These are phyloP conservation scores for Guaruba guarouba DNA, from an alignment of 2,113 vertebrate species.

Conservation along the genomic window DNA sequence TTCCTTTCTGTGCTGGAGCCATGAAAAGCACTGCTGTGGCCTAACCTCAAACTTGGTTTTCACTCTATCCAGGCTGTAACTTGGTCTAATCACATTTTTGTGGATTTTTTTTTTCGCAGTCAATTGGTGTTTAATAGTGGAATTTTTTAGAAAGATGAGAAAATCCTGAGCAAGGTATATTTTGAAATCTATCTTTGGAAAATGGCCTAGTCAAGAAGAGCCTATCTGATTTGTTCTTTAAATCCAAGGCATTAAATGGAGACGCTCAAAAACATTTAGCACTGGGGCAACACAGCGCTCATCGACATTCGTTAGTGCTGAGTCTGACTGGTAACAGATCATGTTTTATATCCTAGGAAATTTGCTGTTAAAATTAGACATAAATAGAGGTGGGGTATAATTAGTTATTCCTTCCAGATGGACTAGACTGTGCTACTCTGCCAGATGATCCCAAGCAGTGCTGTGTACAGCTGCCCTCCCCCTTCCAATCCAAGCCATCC, in stretches of 20 bases:
- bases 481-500: background rate
- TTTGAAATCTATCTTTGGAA: background rate
- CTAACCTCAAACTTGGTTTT: background rate
- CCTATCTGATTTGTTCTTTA: background rate
- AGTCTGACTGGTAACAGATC: constrained; percentile 14
- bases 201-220: background rate
- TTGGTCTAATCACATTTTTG: background rate
- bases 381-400: constrained; percentile 31
- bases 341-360: constrained; percentile 41
- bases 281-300: background rate
- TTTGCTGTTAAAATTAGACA: constrained; percentile 47
- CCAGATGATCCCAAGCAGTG: background rate
- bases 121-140: background rate
- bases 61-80: background rate
- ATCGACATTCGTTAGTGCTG: background rate
- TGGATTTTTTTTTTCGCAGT: background rate
- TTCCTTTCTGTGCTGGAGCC: background rate
- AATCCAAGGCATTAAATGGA: background rate
- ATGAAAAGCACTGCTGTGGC: background rate
- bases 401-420: constrained; percentile 51
- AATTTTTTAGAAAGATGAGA: background rate
- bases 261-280: background rate
- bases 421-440: background rate
- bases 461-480: background rate
- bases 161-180: background rate